Conservation (phyloP, 1,140 invertebrate species). For the Limonius californicus region DNA sequence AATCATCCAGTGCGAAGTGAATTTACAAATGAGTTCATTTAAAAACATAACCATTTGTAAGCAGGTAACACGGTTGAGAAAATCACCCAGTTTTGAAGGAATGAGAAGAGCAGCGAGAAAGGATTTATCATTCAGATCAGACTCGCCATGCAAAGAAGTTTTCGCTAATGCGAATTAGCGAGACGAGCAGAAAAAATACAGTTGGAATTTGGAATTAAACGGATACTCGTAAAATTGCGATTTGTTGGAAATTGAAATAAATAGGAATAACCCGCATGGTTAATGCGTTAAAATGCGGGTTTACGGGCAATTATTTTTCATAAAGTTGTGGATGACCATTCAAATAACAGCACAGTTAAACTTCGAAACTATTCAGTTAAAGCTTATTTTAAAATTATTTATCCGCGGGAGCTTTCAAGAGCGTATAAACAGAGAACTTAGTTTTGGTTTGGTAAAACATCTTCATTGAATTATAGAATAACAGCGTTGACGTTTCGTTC, state of each 20-base stretch:
- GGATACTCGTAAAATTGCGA: neutral
- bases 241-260: neutral
- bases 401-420: neutral
- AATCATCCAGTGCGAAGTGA: constrained; percentile 15
- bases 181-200: neutral
- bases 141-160: constrained; percentile 1
- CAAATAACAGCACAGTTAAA: too few species aligned
- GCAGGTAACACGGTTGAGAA: constrained; percentile 20
- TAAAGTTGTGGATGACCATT: too few species aligned
- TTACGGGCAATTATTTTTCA: too few species aligned
- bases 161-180: constrained; percentile 1
- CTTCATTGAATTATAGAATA: constrained; percentile 2
- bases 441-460: neutral
- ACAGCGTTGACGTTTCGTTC: neutral
- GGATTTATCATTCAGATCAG: constrained; percentile 6
- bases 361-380: too few species aligned
- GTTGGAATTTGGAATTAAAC: neutral
- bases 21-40: constrained; percentile 29
- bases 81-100: constrained; percentile 7
- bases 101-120: neutral
- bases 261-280: neutral
- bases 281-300: neutral
- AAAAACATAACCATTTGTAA: constrained; percentile 32
- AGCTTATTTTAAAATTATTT: neutral
- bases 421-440: too few species aligned